phyloP scores from a whole-genome alignment of 2,113 vertebrate genomes.

The Sander vitreus region DNA sequence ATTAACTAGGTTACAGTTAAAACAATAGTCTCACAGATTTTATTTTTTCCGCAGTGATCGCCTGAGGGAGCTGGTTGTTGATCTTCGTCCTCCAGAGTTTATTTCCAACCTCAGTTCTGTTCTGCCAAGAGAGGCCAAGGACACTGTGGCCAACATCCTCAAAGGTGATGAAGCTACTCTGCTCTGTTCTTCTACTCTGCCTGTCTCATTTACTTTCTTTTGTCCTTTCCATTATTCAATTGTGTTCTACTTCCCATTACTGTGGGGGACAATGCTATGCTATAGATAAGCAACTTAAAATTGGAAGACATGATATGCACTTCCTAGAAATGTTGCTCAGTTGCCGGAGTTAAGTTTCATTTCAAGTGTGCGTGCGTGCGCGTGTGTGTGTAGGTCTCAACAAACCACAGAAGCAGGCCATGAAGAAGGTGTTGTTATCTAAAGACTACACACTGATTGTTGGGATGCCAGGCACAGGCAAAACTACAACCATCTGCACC shows the following conservation, averaged over 20 bases:
- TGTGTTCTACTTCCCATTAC: neutral
- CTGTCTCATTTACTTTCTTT: neutral
- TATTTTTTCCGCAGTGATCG: conserved; percentile 83
- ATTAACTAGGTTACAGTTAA: neutral
- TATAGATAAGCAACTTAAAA: neutral
- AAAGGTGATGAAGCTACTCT: conserved; percentile 84
- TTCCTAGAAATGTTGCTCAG: neutral
- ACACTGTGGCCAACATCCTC: conserved; percentile 93
- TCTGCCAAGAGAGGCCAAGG: conserved; percentile 93
- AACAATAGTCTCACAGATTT: neutral
- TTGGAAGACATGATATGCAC: neutral
- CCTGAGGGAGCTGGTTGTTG: conserved; percentile 92
- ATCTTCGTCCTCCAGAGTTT: conserved; percentile 90
- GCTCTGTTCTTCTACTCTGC: neutral
- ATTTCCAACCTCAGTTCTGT: conserved; percentile 91
- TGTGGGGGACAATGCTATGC: neutral
- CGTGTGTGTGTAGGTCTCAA: conserved; percentile 89
- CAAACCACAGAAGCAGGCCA: conserved; percentile 98
- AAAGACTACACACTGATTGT: conserved; percentile 97
- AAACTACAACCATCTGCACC: conserved; percentile 97
- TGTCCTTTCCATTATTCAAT: neutral
- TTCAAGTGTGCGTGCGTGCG: conserved; percentile 27
- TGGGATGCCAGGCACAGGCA: conserved; percentile 98
- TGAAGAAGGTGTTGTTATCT: conserved; percentile 97
- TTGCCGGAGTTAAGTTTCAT: conserved; percentile 1